Base-by-base conservation (phyloP, 2,113 vertebrate genomes). In the Sapajus apella region DNA sequence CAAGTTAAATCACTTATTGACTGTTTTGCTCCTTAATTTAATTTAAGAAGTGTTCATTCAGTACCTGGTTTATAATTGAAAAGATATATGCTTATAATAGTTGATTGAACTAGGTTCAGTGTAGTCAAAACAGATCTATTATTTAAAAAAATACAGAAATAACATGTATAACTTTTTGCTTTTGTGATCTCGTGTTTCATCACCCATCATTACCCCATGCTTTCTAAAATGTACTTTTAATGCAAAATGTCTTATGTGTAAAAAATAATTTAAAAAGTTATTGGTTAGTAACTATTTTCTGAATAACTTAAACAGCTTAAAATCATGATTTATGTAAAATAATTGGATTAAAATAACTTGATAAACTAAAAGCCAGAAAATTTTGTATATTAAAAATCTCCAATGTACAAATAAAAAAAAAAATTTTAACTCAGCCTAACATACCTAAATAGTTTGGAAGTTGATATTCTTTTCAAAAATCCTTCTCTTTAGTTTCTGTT, bases 111-210 rank as follows among this genome's bases (percentile, higher is more conserved):
- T 68, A 32, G 43, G 32, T 76, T 64, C 30, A 64, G 10, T 50
- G 13, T 3, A 72, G 20, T 90, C n/a, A 92, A 75, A 94, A 47
- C 30, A 80, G 27, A 52, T 37, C 50, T 50, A 47, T 30, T 82
- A 56, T 90, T 80, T 90, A 87, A 79, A 96, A 64, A 92, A 84
- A 56, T 84, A 91, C 12, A 68, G 32, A 90, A 91, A 56, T 96
- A 1, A 35, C 20, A 86, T 66, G 8, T 70, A 25, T 35, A 30
- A 30, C 11, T 23, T 94, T 68, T 72, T 61, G 9, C 64, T 93
- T 88, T 35, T 93, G 37, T 72, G 35, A 55, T 89, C 32, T 90
- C 81, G 0, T 45, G 73, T 2, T 72, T 83, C 23, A 55, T 18
- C 14, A 37, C 21, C 50, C 40, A 79, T 43, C 7, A 12, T 61